A percentile compares a stretch with the other conserved stretches of the same genome.
Conservation (phyloP, 2,797 vertebrate genomes). For the Chelonia mydas region DNA sequence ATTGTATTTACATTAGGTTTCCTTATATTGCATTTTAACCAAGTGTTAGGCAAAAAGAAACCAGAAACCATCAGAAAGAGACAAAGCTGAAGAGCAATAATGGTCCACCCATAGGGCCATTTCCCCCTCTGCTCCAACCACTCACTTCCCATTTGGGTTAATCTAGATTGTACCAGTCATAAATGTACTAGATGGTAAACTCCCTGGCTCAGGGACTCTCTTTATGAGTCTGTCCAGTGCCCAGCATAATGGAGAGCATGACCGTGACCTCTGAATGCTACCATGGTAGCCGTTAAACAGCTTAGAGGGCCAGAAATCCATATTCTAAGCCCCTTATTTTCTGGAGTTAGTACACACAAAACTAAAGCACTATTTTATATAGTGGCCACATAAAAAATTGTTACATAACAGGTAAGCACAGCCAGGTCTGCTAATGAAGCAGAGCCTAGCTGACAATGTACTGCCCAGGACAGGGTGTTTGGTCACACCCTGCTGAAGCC, state of each 20-base stretch:
- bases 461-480: neutral
- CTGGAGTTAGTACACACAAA: neutral
- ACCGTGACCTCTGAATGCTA: neutral
- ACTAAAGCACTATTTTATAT: neutral
- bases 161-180: neutral
- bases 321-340: neutral
- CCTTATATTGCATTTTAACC: slow-evolving; percentile 7
- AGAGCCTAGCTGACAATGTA: neutral
- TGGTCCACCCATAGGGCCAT: neutral
- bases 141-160: neutral
- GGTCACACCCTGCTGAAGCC: neutral
- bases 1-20: neutral
- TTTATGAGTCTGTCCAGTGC: slow-evolving; percentile 32
- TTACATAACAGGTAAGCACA: neutral
- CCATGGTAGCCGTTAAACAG: neutral
- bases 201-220: neutral
- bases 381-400: neutral
- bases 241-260: slow-evolving; percentile 57
- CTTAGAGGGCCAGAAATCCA: neutral
- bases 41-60: slow-evolving; percentile 53
- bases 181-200: neutral
- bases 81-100: neutral
- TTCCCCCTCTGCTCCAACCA: neutral
- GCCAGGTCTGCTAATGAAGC: slow-evolving; percentile 11
- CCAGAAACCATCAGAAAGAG: neutral